Base-by-base conservation (phyloP, 1,140 invertebrate species). In the Chelonus insularis region DNA sequence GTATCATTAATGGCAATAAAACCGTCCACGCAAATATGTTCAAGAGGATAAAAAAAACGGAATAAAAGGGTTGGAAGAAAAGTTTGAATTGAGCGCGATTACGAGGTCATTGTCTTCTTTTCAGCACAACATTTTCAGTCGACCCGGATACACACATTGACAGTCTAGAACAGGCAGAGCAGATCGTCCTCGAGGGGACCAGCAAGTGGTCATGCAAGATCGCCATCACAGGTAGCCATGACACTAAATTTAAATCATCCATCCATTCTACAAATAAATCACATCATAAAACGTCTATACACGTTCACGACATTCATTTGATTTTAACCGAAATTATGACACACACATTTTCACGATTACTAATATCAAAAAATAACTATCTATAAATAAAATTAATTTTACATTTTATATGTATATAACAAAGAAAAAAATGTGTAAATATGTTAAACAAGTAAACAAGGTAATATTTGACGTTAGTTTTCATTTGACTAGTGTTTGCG, bases 201-300 rank as follows among this genome's bases (percentile, higher is more conserved):
- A 98, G 96, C 78, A 99, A 99, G 86, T 99, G 97, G 97, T 98
- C 96, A 82, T 97, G 96, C 87, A 99, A 99, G 90, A 96, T 99
- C 86, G 95, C 95, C 78, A 94, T 97, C 78, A 97, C 95, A 95
- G 94, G 95, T 96, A 87, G 81, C 78, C 67, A 54, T 75, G 77
- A 29, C 76, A 52, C 56, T 60, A 58, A 56, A 58, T 45, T 57
- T 61, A 62, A 56, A 60, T 48, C 39, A 67, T 5, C 18, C 14
- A 50, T 50, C 25, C 6, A 60, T 16, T n/a, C 29, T 2, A 14
- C 45, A 36, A 21, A 43, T 39, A 23, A 51, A 23, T 36, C 45
- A 57, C 11, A 34, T 25, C 12, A 61, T 18, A 1, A 25, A 39
- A 18, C 36, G 21, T 21, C 48, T 12, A 5, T 6, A 39, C 20